Conservation (phyloP, 2,797 vertebrate genomes). For the Hoplostethus atlanticus region DNA sequence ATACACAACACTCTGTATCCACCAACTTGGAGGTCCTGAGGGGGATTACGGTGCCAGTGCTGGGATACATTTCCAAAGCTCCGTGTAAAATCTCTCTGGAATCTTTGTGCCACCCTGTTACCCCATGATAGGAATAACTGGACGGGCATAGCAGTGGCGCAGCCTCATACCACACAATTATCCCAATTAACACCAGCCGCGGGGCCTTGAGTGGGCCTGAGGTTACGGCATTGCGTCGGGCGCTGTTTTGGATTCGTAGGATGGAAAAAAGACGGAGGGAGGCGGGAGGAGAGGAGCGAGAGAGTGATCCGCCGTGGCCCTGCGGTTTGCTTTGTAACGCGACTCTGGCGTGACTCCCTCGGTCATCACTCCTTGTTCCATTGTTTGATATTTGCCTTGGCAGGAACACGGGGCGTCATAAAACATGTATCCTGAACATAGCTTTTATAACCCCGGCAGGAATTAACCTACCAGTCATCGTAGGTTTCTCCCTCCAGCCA, state of each 20-base stretch:
- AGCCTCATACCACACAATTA: conserved; percentile 71
- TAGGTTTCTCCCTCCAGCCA: conserved; percentile 20
- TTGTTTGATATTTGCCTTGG: conserved; percentile 73
- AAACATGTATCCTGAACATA: conserved; percentile 62
- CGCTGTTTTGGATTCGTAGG: conserved; percentile 47
- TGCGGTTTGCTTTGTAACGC: conserved; percentile 34
- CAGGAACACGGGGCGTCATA: conserved; percentile 43
- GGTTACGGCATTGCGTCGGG: conserved; percentile 27
- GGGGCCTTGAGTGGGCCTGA: conserved; percentile 18
- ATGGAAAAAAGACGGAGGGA: conserved; percentile 35
- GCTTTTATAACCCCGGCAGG: conserved; percentile 33
- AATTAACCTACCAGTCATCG: conserved; percentile 11
- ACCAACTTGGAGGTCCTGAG: conserved; percentile 46
- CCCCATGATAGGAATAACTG: conserved; percentile 65
- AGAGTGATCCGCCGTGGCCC: neutral
- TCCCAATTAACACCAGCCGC: conserved; percentile 63
- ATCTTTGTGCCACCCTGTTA: conserved; percentile 58
- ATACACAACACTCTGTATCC: conserved; percentile 70
- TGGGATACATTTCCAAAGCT: conserved; percentile 47
- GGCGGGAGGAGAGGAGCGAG: neutral
- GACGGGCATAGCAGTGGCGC: conserved; percentile 37
- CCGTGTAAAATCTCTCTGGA: conserved; percentile 52
- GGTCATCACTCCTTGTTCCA: conserved; percentile 43
- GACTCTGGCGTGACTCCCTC: conserved; percentile 35
- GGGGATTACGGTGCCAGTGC: conserved; percentile 33